Conservation (phyloP, 2,113 vertebrate species). For the Nannobrachium achirus region DNA sequence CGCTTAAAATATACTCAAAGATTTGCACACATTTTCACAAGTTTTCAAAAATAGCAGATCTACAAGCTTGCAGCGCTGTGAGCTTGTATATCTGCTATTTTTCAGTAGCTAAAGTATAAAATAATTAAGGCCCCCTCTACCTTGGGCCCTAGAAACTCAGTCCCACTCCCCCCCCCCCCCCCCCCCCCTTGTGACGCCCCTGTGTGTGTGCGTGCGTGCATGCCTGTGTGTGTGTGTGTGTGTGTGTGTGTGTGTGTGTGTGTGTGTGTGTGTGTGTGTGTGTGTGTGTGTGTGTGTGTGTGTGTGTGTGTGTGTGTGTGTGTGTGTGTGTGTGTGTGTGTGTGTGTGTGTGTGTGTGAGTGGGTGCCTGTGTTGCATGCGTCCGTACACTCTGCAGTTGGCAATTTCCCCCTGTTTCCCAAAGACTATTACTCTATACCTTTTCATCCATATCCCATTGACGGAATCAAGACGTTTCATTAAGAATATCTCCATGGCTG, state of each 20-base stretch:
- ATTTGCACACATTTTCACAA: too few species aligned
- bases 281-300: not conserved
- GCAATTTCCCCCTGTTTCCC: constrained; percentile 33
- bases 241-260: not conserved
- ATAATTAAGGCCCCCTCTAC: too few species aligned
- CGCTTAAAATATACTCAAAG: too few species aligned
- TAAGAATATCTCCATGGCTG: constrained; percentile 35
- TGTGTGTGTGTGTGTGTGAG: constrained; percentile 8
- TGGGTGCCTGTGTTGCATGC: not conserved
- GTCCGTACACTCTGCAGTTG: constrained; percentile 23
- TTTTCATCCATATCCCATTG: constrained; percentile 60
- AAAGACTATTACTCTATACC: constrained; percentile 51
- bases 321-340: not conserved
- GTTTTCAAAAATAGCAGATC: too few species aligned
- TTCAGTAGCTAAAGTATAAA: too few species aligned
- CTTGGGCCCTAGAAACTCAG: too few species aligned
- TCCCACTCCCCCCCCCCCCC: too few species aligned
- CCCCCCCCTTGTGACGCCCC: too few species aligned
- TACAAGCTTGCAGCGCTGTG: too few species aligned
- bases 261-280: not conserved
- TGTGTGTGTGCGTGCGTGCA: not conserved
- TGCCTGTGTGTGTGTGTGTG: not conserved
- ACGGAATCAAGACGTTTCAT: constrained; percentile 59
- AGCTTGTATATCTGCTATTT: too few species aligned
- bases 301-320: not conserved